phyloP scores from a whole-genome alignment of 2,113 vertebrate species.

The Catharus fuscescens region DNA sequence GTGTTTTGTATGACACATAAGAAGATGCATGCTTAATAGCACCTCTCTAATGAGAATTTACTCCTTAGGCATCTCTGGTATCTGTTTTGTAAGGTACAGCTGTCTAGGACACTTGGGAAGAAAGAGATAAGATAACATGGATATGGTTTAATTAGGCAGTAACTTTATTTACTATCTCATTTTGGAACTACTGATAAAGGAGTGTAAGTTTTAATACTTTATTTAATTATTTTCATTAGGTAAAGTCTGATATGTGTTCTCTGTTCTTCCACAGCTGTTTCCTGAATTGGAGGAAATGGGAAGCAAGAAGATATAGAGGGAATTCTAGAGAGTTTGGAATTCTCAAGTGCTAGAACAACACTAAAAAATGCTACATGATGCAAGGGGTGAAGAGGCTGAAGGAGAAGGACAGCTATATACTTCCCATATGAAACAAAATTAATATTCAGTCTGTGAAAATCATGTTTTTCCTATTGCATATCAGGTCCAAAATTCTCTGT shows the following conservation, averaged over 20 bases:
- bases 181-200: conserved; percentile 13
- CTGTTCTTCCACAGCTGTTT: neutral
- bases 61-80: neutral
- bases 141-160: conserved; percentile 20
- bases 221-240: conserved; percentile 20
- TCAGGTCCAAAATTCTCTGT: neutral
- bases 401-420: neutral
- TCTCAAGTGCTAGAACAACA: neutral
- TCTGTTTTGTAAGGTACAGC: neutral
- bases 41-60: neutral
- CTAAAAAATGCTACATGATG: neutral
- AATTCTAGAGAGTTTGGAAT: neutral
- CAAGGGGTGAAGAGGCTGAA: neutral
- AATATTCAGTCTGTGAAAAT: neutral
- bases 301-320: neutral
- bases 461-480: neutral
- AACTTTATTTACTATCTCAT: conserved; percentile 15
- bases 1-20: neutral
- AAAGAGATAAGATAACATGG: neutral
- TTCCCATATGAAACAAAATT: neutral
- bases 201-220: neutral
- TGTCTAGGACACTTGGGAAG: neutral
- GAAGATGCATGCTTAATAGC: neutral
- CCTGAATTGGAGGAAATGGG: neutral
- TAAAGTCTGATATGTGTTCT: neutral